A percentile compares a stretch with the other conserved stretches of the same genome.
Evolutionary conservation across 1,140 invertebrate species (phyloP).

Genomic region (Cotesia glomerata): DNA sequence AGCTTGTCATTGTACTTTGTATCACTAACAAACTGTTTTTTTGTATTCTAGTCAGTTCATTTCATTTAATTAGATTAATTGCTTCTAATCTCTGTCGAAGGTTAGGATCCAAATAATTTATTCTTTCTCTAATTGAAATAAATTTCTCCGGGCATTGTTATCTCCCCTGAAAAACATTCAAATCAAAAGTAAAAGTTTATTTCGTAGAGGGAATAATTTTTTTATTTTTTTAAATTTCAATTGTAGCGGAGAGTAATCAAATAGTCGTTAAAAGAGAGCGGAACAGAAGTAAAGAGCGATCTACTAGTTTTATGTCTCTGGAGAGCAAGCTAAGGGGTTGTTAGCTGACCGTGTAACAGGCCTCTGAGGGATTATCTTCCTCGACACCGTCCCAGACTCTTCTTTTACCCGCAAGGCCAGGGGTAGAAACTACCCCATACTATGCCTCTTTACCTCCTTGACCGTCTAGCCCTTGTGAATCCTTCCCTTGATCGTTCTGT

Average conservation of each 20-base stretch:
- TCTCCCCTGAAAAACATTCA: too few relatives aligned
- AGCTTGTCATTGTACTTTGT: constrained; percentile 7
- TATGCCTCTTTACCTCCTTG: too few relatives aligned
- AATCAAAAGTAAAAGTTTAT: too few relatives aligned
- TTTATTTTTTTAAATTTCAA: neutral
- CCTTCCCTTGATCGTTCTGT: too few relatives aligned
- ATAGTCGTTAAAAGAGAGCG: constrained; percentile 45
- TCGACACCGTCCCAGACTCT: constrained; percentile 18
- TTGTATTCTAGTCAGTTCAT: neutral
- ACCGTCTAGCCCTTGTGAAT: too few relatives aligned
- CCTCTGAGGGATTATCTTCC: constrained; percentile 48
- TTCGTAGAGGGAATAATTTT: too few relatives aligned
- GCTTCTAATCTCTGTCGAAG: too few relatives aligned
- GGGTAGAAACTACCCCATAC: too few relatives aligned
- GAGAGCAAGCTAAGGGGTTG: constrained; percentile 53
- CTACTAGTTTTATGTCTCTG: constrained; percentile 44
- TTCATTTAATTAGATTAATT: neutral
- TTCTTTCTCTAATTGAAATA: too few relatives aligned
- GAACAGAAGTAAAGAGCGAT: constrained; percentile 20
- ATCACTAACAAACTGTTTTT: neutral
- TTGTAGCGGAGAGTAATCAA: constrained; percentile 46
- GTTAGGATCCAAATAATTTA: too few relatives aligned
- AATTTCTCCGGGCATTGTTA: too few relatives aligned
- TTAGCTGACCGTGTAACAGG: constrained; percentile 59
- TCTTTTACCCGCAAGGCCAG: neutral